Evolutionary conservation across 2,888 invertebrate genomes (phyloP), one percentile per base, ranked within the genome.

Genomic region (Mesochorus sp.): DNA sequence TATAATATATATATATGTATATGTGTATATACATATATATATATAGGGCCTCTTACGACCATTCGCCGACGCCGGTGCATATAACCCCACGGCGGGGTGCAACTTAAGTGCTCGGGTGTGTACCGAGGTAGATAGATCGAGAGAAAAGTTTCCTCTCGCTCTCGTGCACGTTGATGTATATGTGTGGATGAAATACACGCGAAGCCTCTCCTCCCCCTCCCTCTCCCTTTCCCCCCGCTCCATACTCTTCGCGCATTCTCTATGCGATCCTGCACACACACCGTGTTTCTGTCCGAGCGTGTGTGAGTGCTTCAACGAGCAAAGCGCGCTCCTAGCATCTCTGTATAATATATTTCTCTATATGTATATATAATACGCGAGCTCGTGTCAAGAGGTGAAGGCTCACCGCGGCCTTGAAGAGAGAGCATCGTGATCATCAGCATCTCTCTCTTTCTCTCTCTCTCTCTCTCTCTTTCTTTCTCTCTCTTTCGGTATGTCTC

Each of bases 381-480:
- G 82, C 80, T 75, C 77, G 84, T 87, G 87, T 87, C 87, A 87
- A 88, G 85, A 87, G 88, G 86, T 87, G 88, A 88, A 87, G 87
- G 85, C 86, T 86, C 84, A 85, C 83, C 85, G 86, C 86, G 87
- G 83, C 87, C 85, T 86, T 86, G 87, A 86, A 83, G 84, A 80
- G n/a, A n/a, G 85, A 83, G 80, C 78, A 78, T 66, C 70, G 74
- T 71, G 66, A 78, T 59, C 68, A 49, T n/a, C n/a, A n/a, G n/a
- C 59, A 44, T 47, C 4, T 47, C 12, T 49, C 31, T 28, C 31
- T 49, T 2, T 8, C 37, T 49, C 59, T 26, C 3, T 57, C 26
- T 57, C 55, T 44, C 37, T 37, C 10, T 21, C 12, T 39, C 55
- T 59, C 47, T 12, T 14, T 12, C 42, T 14, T 14, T 14, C n/a